These are phyloP conservation scores for Arvicanthis niloticus DNA, from an alignment of 2,113 vertebrate genomes.

Conservation along the genomic window DNA sequence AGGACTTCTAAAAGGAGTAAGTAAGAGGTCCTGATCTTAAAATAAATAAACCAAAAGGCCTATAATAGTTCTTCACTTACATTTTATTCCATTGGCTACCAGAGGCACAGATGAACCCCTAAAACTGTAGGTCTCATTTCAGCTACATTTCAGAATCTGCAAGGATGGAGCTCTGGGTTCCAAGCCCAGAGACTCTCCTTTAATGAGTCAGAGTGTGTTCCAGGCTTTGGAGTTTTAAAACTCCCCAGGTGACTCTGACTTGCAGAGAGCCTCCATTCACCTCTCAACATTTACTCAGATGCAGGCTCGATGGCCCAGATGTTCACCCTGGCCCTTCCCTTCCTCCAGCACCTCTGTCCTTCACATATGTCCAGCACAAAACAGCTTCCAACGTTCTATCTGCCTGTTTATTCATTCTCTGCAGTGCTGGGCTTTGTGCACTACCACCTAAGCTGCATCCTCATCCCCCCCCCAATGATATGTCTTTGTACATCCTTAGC, in stretches of 20 bases:
- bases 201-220: not conserved
- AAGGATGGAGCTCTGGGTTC: not conserved
- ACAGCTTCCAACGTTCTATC: not conserved
- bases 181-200: not conserved
- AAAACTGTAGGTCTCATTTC: not conserved
- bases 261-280: not conserved
- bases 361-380: not conserved
- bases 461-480: not conserved
- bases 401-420: not conserved
- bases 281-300: no score
- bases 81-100: not conserved
- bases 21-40: not conserved
- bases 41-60: not conserved
- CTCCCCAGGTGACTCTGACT: not conserved
- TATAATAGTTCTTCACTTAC: not conserved
- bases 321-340: not conserved
- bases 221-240: not conserved
- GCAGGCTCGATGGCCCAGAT: not conserved
- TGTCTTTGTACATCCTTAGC: not conserved
- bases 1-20: constrained; percentile 35
- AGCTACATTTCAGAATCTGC: not conserved
- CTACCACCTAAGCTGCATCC: not conserved
- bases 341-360: not conserved
- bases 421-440: not conserved
- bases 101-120: not conserved